A percentile compares a stretch with the other conserved stretches of the same genome.
Conservation (phyloP, 2,888 invertebrate genomes). For the Fissipunctia ypsillon region DNA sequence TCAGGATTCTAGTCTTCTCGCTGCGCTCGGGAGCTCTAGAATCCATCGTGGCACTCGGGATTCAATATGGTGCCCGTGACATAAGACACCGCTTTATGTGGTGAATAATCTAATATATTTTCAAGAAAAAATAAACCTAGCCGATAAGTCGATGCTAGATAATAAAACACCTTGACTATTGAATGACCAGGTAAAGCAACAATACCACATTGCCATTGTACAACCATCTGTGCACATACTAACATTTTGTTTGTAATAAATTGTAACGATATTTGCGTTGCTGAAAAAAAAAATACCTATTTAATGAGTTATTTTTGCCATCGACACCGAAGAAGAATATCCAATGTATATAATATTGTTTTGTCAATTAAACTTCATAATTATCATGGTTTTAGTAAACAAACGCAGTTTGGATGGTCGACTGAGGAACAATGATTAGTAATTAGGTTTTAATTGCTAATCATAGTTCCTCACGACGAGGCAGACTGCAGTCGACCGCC, state of each 20-base stretch:
- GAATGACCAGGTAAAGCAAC: neutral
- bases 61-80: neutral
- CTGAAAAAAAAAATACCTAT: neutral
- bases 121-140: too few species aligned
- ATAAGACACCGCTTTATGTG: neutral
- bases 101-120: neutral
- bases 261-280: neutral
- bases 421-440: too few species aligned
- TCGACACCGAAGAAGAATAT: neutral
- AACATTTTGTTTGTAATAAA: neutral
- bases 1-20: neutral
- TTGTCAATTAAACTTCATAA: neutral
- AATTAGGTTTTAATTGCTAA: too few species aligned
- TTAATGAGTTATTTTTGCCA: neutral
- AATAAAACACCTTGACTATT: neutral
- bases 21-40: neutral
- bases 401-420: too few species aligned
- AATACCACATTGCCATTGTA: neutral
- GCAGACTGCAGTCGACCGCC: neutral
- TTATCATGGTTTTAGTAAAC: too few species aligned
- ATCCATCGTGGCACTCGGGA: neutral
- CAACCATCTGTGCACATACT: slow-evolving; percentile 10
- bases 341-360: neutral
- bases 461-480: too few species aligned
- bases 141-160: neutral